Base-by-base conservation (phyloP, 2,888 invertebrate genomes). In the Drosophila histrio region DNA sequence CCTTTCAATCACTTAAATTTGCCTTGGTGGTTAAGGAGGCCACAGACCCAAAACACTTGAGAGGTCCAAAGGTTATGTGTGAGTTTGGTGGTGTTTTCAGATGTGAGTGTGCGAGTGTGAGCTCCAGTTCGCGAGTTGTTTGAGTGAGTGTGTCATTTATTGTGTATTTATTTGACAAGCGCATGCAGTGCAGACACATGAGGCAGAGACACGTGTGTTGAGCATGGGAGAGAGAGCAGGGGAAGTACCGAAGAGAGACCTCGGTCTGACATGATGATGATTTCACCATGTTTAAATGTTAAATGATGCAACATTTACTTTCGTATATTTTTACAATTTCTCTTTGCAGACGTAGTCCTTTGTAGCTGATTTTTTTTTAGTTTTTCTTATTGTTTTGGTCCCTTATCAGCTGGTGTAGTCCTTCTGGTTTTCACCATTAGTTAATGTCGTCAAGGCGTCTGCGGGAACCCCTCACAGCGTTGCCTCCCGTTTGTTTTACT, bases 101-200 rank as follows among this genome's bases (percentile, higher is more conserved):
- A 2, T 26, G 30, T 7, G 32, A 36, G 41, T 32, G 53, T 13
- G 36, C 26, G 39, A 13, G 52, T 24, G 30, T 17, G 26, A 60
- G 60, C 60, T 54, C 41, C 46, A 66, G 44, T 60, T 67, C 53
- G 69, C 63, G 47, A 64, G 62, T 68, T 67, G 61, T 74, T 71
- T 76, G 76, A 69, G 62, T 65, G 78, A 74, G 74, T 71, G 74
- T 80, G 81, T 80, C 81, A 79, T 81, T 79, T 80, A 81, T 81
- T 81, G 80, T 79, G 74, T 81, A 77, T 80, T 80, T 81, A 72
- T 79, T 81, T 81, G 81, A 79, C 81, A 80, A 74, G 72, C 70
- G 63, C 68, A 74, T 69, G 73, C 73, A 72, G 63, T 39, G 70
- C 70, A 61, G 74, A 70, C 65, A 70, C 59, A 46, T 60, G 74